A percentile compares a stretch with the other conserved stretches of the same genome.
These are phyloP conservation scores for Acrossocheilus fasciatus DNA, from an alignment of 2,797 vertebrate genomes.

Conservation along the genomic window DNA sequence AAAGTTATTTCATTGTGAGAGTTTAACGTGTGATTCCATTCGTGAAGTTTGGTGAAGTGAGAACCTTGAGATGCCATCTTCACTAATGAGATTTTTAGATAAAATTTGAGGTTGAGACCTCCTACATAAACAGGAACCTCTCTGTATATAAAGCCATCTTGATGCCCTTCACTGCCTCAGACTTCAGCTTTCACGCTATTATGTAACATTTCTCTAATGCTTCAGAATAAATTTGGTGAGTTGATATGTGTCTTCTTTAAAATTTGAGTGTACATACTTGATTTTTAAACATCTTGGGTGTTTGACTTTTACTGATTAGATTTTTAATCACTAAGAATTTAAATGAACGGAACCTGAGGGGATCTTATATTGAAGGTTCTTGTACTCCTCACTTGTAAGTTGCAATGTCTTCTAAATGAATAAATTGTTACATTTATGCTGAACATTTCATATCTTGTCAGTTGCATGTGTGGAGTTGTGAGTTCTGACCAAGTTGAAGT, in stretches of 20 bases:
- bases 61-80: neutral
- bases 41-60: neutral
- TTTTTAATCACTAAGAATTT: neutral
- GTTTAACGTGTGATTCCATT: neutral
- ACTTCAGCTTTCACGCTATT: conserved; percentile 60
- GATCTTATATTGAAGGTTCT: neutral
- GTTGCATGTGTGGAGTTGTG: neutral
- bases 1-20: neutral
- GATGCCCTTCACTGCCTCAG: conserved; percentile 59
- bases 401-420: neutral
- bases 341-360: neutral
- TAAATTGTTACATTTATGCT: neutral
- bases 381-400: neutral
- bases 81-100: conserved; percentile 53
- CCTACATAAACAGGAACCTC: conserved; percentile 53
- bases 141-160: conserved; percentile 39
- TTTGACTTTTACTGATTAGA: neutral
- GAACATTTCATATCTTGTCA: neutral
- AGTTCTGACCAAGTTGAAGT: neutral
- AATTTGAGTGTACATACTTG: neutral
- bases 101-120: conserved; percentile 41
- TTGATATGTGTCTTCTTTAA: neutral
- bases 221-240: conserved; percentile 15
- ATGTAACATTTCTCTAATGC: conserved; percentile 34
- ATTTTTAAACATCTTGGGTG: neutral